Conservation (phyloP, 2,888 invertebrate genomes). For the Schrankia costaestrigalis region DNA sequence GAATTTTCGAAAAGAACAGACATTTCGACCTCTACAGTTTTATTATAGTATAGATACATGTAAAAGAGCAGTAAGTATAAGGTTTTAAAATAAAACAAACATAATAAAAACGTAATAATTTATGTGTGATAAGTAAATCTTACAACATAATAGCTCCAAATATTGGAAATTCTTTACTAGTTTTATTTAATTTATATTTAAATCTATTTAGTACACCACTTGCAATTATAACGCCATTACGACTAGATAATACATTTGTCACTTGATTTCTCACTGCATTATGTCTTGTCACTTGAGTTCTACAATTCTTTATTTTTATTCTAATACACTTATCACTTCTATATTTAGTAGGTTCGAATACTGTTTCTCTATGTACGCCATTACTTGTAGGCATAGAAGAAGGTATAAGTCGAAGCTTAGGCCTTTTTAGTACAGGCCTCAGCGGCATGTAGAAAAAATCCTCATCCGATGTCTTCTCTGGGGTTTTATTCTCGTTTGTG, state of each 20-base stretch:
- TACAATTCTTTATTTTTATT: slow-evolving; percentile 60
- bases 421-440: slow-evolving; percentile 44
- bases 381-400: slow-evolving; percentile 28
- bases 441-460: slow-evolving; percentile 49
- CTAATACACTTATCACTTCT: slow-evolving; percentile 42
- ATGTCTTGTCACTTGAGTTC: slow-evolving; percentile 41
- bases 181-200: slow-evolving; percentile 60
- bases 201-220: slow-evolving; percentile 66
- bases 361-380: slow-evolving; percentile 43
- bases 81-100: slow-evolving; percentile 16
- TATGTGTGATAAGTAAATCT: slow-evolving; percentile 31
- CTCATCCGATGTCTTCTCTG: slow-evolving; percentile 50
- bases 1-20: too few relatives aligned
- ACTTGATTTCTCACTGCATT: slow-evolving; percentile 24
- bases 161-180: slow-evolving; percentile 56
- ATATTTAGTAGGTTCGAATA: slow-evolving; percentile 59
- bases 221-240: slow-evolving; percentile 47
- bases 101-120: slow-evolving; percentile 36
- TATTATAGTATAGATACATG: too few relatives aligned
- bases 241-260: slow-evolving; percentile 20
- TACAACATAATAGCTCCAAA: slow-evolving; percentile 64
- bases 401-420: slow-evolving; percentile 51
- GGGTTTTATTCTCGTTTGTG: slow-evolving; percentile 30
- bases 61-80: too few relatives aligned
- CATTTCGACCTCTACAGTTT: too few relatives aligned